Percentiles rank a stretch among this genome's conserved stretches.
Conservation (phyloP, 1,140 invertebrate genomes). For the Lepidurus packardi region DNA sequence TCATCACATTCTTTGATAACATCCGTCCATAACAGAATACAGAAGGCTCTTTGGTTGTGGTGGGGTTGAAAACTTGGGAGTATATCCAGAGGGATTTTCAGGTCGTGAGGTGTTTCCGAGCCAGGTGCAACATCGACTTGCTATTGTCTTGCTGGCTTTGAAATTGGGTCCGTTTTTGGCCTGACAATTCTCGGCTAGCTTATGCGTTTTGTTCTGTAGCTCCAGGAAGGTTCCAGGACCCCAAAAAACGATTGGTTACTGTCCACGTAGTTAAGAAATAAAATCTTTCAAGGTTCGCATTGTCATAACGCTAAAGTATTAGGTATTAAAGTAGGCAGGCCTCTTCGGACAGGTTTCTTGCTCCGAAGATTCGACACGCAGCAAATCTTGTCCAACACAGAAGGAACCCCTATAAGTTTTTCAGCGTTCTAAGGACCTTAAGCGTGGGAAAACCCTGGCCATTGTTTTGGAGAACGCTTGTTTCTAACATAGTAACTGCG, state of each 20-base stretch:
- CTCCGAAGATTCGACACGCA: not conserved
- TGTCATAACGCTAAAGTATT: too few species aligned
- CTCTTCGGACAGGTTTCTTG: not conserved
- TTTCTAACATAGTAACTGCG: conserved; percentile 2
- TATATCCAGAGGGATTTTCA: not conserved
- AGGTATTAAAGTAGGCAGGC: not conserved
- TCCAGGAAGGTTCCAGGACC: too few species aligned
- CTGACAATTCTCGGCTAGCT: not conserved
- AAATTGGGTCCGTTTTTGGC: not conserved
- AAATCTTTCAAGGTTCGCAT: too few species aligned
- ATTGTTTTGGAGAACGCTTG: not conserved
- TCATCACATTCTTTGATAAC: not conserved
- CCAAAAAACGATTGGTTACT: too few species aligned
- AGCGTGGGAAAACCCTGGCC: not conserved
- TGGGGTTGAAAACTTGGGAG: not conserved
- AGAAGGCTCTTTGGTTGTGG: not conserved
- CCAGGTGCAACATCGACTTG: not conserved
- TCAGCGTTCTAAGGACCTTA: not conserved
- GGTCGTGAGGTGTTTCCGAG: not conserved
- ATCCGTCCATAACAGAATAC: too few species aligned
- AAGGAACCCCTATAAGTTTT: not conserved
- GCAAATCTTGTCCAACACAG: not conserved
- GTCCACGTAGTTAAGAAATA: too few species aligned
- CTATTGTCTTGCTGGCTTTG: not conserved
- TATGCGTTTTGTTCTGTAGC: too few species aligned